phyloP scores from a whole-genome alignment of 2,888 invertebrate genomes.

The Metopia argyrocephala region DNA sequence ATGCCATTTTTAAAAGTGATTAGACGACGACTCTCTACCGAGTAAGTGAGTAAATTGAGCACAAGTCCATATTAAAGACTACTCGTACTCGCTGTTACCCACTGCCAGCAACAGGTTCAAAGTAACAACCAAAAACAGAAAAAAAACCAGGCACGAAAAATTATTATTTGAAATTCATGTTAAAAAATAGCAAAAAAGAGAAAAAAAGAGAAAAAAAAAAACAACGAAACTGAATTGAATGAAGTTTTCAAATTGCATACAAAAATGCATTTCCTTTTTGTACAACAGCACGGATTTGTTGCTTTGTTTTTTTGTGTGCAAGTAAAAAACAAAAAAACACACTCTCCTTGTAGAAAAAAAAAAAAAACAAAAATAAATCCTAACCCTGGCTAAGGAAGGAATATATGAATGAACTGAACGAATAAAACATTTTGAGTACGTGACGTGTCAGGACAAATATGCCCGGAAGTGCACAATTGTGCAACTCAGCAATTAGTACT shows the following conservation, averaged over 20 bases:
- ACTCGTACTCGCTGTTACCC: no score
- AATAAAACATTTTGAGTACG: conserved; percentile 33
- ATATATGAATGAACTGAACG: conserved; percentile 51
- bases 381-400: conserved; percentile 5
- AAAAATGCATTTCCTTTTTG: conserved; percentile 63
- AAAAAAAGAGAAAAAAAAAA: conserved; percentile 27
- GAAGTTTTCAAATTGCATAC: conserved; percentile 56
- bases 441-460: conserved; percentile 71
- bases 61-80: conserved; percentile 46
- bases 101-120: conserved; percentile 48
- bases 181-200: background rate
- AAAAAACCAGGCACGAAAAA: conserved; percentile 20
- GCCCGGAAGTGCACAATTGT: conserved; percentile 77
- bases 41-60: conserved; percentile 66
- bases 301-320: no score
- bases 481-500: conserved; percentile 75
- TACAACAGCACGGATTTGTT: conserved; percentile 29
- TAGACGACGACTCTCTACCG: conserved; percentile 51
- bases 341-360: no score
- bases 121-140: conserved; percentile 36
- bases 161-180: conserved; percentile 26
- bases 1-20: conserved; percentile 76
- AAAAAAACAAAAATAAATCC: no score
- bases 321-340: no score
- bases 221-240: no score